Conservation (phyloP, 2,797 vertebrate genomes). For the Pachyuromys duprasi region DNA sequence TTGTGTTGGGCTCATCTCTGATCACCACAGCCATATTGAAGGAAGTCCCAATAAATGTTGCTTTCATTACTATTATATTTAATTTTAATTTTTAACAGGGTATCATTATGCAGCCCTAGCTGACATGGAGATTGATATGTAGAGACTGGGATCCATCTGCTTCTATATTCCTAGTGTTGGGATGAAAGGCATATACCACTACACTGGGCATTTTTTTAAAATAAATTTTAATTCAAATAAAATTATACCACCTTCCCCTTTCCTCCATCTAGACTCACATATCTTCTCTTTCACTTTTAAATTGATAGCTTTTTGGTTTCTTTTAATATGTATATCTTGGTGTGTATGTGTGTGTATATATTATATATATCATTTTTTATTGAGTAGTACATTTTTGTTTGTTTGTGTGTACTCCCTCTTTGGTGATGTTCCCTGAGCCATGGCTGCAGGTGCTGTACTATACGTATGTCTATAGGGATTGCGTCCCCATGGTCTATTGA, state of each 20-base stretch:
- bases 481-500: not conserved
- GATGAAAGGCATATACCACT: not conserved
- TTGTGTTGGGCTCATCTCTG: not conserved
- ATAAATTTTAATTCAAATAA: not conserved
- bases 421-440: not conserved
- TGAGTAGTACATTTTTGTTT: not conserved
- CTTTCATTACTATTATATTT: not conserved
- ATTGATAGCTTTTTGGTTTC: not conserved
- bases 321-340: not conserved
- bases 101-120: not conserved
- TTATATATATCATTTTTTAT: not conserved
- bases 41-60: not conserved
- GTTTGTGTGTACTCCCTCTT: not conserved
- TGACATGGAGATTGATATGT: not conserved
- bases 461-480: too few relatives aligned
- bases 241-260: not conserved
- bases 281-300: not conserved
- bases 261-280: not conserved
- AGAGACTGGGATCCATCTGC: not conserved
- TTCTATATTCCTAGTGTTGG: not conserved
- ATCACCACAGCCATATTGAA: not conserved
- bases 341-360: not conserved
- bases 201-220: not conserved
- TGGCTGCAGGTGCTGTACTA: not conserved
- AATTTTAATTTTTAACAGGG: not conserved